Evolutionary conservation across 2,888 invertebrate species (phyloP), one percentile per base, ranked within the genome.

Genomic region (Scaptomyza caliginosa): DNA sequence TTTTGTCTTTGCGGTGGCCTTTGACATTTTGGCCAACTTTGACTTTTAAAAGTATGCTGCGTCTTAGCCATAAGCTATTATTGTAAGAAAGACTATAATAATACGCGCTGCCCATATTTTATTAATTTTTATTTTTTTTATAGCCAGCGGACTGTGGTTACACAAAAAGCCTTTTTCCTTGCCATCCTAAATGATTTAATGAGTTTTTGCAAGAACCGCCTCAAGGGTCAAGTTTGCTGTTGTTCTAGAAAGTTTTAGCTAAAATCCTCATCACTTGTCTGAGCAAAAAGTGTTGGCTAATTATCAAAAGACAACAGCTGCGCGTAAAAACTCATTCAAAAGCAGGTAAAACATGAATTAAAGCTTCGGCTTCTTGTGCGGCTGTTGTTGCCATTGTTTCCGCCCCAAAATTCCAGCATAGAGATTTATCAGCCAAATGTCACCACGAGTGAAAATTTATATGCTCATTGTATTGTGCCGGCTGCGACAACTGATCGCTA

Each of bases 371-470:
- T 49, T 42, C 36, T 7, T n/a, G 30, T 30, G n/a, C n/a, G 11
- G 28, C 28, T 30, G 28, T 52, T 55, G 64, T 62, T 30, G 30
- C 13, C 86, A 70, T 71, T 77, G 84, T 73, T 75, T 71, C 74
- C 69, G 67, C 63, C 58, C 13, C 13, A 6, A 7, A 71, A 78
- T 69, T 72, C 67, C 74, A 63, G 67, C 65, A 19, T 3, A 49
- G 67, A 84, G 86, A 84, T 88, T 86, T 88, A 86, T 82, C 83
- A 87, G 89, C 69, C 80, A 86, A 89, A 77, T 89, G 89, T 89
- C 87, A 88, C 79, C 79, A 77, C 59, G 74, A 74, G 73, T 72
- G 74, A 67, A 83, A 84, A 88, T 88, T 87, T 89, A 88, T 88
- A 79, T 72, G 82, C 87, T 63, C 58, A 62, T 58, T 50, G 70